Percentiles rank a stretch among this genome's conserved stretches.
Conservation (phyloP, 64 coral and sea anemone genomes). For the Montipora efflorescens region DNA sequence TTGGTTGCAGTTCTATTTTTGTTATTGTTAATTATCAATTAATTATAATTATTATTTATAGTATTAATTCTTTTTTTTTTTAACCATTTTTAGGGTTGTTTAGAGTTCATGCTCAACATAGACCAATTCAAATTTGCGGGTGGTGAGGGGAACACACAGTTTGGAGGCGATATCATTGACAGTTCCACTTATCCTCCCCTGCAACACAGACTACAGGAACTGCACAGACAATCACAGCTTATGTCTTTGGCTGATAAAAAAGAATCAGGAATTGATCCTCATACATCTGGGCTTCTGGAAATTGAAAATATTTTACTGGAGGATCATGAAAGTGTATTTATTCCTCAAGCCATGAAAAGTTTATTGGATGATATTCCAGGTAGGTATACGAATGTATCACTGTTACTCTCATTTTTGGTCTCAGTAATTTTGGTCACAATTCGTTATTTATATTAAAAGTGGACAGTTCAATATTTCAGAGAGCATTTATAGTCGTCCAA, state of each 20-base stretch:
- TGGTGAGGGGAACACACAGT: conserved; percentile 31
- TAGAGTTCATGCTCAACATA: conserved; percentile 14
- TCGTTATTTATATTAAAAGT: too few species aligned
- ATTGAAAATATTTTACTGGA: not conserved
- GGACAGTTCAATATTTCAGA: too few species aligned
- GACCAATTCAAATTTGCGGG: conserved; percentile 32
- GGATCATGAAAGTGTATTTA: not conserved
- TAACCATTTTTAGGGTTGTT: not conserved
- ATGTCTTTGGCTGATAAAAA: not conserved
- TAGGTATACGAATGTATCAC: not conserved
- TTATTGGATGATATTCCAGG: conserved; percentile 27
- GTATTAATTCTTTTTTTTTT: not conserved
- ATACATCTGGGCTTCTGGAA: not conserved
- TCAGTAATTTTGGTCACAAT: not conserved
- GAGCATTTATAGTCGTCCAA: too few species aligned
- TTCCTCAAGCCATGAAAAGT: conserved; percentile 14
- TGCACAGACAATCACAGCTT: not conserved
- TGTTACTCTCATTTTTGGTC: not conserved
- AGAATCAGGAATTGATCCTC: not conserved
- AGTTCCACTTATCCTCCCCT: conserved; percentile 9
- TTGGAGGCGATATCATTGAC: conserved; percentile 9
- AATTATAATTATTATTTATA: not conserved
- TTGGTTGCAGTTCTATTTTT: too few species aligned
- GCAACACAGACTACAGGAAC: not conserved
- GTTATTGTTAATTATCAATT: not conserved